A percentile compares a stretch with the other conserved stretches of the same genome.
phyloP scores from a whole-genome alignment of 2,797 vertebrate genomes.

The Cichlasoma orientale region DNA sequence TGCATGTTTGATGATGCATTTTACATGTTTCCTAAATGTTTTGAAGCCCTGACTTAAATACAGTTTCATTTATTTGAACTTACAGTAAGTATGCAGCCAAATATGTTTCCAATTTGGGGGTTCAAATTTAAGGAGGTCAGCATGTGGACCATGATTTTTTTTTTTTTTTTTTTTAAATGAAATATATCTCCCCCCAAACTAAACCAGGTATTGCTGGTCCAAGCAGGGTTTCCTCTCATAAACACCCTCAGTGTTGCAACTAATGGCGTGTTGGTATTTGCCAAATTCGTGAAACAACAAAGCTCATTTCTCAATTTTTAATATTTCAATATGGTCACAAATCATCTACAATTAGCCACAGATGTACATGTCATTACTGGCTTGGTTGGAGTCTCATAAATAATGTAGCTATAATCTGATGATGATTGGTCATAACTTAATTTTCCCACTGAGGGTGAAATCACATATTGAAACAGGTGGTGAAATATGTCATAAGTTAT shows the following conservation, averaged over 20 bases:
- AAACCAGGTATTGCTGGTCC: not conserved
- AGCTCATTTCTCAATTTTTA: not conserved
- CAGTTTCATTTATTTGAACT: no score
- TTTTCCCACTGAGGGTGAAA: constrained; percentile 47
- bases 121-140: not conserved
- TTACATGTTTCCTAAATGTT: no score
- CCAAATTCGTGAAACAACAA: not conserved
- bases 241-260: not conserved
- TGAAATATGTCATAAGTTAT: constrained; percentile 33
- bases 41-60: no score
- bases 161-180: not conserved
- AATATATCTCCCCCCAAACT: not conserved
- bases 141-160: not conserved
- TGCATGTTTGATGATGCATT: no score
- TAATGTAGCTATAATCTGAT: constrained; percentile 29
- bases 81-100: no score
- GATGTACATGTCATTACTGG: constrained; percentile 11
- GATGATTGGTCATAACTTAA: constrained; percentile 42
- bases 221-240: not conserved
- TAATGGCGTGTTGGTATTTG: not conserved
- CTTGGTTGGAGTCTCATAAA: constrained; percentile 29
- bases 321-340: not conserved
- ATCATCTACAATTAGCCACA: constrained; percentile 30
- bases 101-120: no score
- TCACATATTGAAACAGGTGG: constrained; percentile 66